Base-by-base conservation (phyloP, 2,888 invertebrate genomes). In the Miltochrista miniata region DNA sequence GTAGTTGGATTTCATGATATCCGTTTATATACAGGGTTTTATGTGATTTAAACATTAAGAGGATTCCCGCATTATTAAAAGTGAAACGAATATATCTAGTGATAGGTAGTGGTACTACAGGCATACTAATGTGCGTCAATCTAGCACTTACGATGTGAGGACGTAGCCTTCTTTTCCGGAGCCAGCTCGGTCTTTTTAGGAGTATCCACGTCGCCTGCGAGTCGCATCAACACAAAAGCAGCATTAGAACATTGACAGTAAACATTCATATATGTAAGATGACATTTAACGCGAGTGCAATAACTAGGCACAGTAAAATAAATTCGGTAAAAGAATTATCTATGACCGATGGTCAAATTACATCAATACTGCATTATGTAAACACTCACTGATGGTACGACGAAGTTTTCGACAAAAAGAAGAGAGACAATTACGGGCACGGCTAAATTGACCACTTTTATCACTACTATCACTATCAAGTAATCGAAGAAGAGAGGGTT, bases 61-160 rank as follows among this genome's bases (percentile, higher is more conserved):
- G 72, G 68, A 75, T 70, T 64, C 51, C 68, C 72, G 72, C 69
- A 64, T 55, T 48, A 47, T 10, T 44, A 64, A 59, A 58, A 54
- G 47, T 64, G 30, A 61, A 52, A 63, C 64, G 64, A 56, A 57
- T 56, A 42, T 54, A 43, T 24, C 44, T 7, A n/a, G 61, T 24
- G 18, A 5, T 4, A 24, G 2, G 18, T n/a, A n/a, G n/a, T 68
- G 66, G 69, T 64, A 66, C 57, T 71, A 70, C 58, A 60, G 54
- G 58, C 60, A 48, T 58, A 49, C 67, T 69, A 67, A 63, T 57
- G 82, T 87, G 88, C 84, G 81, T 79, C 82, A 86, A 81, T 82
- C 85, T 88, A 89, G 87, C 88, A 91, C 91, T 91, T 91, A 91
- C 91, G 90, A 84, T 90, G 89, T 70, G 90, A 86, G 73, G 85